A percentile compares a stretch with the other conserved stretches of the same genome.
These are phyloP conservation scores for Hydractinia symbiolongicarpus DNA, from an alignment of 30 jellyfish, hydroid and myxozoan genomes.

Conservation along the genomic window DNA sequence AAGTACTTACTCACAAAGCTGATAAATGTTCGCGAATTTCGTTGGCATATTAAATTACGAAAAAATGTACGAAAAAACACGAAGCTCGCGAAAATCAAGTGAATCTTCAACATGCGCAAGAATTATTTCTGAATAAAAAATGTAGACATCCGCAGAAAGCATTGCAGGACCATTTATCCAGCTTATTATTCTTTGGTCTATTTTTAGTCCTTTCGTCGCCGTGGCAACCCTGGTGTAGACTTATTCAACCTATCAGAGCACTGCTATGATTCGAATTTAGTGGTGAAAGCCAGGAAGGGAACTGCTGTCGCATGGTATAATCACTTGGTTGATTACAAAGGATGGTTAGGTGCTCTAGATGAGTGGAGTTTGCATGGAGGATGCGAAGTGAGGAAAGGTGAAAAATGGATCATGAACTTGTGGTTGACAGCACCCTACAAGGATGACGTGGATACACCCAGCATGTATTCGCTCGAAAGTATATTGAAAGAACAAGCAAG, in stretches of 20 bases:
- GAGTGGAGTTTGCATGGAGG: constrained; percentile 89
- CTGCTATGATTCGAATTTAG: constrained; percentile 74
- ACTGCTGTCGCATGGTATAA: constrained; percentile 87
- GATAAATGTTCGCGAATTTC: no score
- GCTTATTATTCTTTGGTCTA: background rate
- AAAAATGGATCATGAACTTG: constrained; percentile 91
- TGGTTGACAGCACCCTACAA: constrained; percentile 89
- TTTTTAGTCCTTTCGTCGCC: constrained; percentile 51
- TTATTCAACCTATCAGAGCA: constrained; percentile 50
- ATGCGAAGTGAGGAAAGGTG: constrained; percentile 95
- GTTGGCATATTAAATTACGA: no score
- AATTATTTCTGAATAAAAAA: no score
- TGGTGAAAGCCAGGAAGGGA: constrained; percentile 71
- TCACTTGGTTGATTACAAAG: constrained; percentile 64
- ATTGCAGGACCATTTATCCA: no score
- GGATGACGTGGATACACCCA: constrained; percentile 29
- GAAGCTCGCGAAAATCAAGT: no score
- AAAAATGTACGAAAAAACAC: no score
- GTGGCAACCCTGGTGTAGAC: constrained; percentile 42
- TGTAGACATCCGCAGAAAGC: no score
- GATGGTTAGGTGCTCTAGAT: constrained; percentile 83
- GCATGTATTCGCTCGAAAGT: constrained; percentile 46
- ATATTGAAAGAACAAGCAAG: background rate
- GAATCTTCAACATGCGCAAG: no score
- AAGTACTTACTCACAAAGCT: no score